phyloP scores from a whole-genome alignment of 2,797 vertebrate genomes.

The Diglossa cyanea region DNA sequence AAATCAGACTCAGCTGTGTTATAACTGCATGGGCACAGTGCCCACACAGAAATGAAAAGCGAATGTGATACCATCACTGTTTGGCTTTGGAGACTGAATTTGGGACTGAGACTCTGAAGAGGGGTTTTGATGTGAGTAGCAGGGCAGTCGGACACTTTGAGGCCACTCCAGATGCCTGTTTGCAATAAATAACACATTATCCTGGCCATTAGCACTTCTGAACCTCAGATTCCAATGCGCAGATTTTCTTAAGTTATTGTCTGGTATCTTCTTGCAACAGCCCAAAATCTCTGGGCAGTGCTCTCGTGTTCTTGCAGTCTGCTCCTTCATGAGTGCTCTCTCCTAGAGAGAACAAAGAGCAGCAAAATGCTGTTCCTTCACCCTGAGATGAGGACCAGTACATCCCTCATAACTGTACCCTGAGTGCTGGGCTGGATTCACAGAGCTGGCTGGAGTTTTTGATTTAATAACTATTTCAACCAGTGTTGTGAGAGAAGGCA shows the following conservation, averaged over 20 bases:
- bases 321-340: not conserved
- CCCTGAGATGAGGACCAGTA: fast-evolving
- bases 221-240: not conserved
- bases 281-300: not conserved
- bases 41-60: constrained; percentile 39
- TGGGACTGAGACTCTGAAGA: not conserved
- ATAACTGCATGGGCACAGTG: constrained; percentile 4
- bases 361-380: not conserved
- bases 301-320: fast-evolving
- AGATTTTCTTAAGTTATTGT: not conserved
- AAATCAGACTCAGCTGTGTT: constrained; percentile 64
- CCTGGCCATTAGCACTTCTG: not conserved
- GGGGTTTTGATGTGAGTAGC: not conserved
- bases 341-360: not conserved
- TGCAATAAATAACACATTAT: constrained; percentile 24
- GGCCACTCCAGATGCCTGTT: not conserved
- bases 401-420: not conserved
- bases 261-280: not conserved
- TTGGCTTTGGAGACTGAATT: not conserved
- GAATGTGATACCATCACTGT: constrained; percentile 27
- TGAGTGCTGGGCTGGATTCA: not conserved
- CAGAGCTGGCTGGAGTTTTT: not conserved
- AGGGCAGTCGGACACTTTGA: not conserved
- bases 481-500: not conserved
- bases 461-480: not conserved